A percentile compares a stretch with the other conserved stretches of the same genome.
These are phyloP conservation scores for Desoria tigrina DNA, from an alignment of 2,888 invertebrate genomes.

Conservation along the genomic window DNA sequence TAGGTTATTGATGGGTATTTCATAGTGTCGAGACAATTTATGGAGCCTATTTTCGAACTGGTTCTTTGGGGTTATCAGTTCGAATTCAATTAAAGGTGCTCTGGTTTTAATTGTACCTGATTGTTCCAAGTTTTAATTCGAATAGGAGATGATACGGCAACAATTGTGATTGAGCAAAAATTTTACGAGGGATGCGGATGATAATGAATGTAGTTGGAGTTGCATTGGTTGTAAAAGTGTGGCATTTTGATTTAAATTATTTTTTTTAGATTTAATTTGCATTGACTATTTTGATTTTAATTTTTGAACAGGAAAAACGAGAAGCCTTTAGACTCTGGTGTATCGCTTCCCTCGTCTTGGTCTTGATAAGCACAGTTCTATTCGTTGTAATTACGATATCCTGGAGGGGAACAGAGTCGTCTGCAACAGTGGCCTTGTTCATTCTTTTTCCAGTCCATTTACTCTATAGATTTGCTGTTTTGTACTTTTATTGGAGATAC, in stretches of 20 bases:
- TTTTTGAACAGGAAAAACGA: slow-evolving; percentile 5
- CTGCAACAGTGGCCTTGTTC: not conserved
- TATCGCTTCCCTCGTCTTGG: not conserved
- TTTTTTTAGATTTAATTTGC: too few relatives aligned
- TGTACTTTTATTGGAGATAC: slow-evolving; percentile 16
- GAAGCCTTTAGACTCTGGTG: slow-evolving; percentile 2
- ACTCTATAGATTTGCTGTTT: slow-evolving; percentile 3
- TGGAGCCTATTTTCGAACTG: slow-evolving; percentile 1
- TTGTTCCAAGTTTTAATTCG: not conserved
- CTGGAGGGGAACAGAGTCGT: slow-evolving; percentile 3
- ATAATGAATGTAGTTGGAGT: slow-evolving; percentile 15
- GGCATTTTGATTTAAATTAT: too few relatives aligned
- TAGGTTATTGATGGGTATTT: slow-evolving; percentile 21
- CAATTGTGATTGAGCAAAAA: slow-evolving; percentile 24
- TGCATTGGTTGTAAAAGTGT: slow-evolving; percentile 16
- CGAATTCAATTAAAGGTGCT: not conserved
- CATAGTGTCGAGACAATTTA: slow-evolving; percentile 20
- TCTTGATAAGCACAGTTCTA: slow-evolving; percentile 5
- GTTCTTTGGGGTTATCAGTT: not conserved
- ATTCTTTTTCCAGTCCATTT: slow-evolving; percentile 11
- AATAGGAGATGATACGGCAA: not conserved
- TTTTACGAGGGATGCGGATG: slow-evolving; percentile 13
- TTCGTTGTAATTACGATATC: slow-evolving; percentile 9
- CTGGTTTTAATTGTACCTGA: not conserved
- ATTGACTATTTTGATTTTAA: too few relatives aligned